phyloP scores from a whole-genome alignment of 2,113 vertebrate species.

The Clarias macrocephalus region DNA sequence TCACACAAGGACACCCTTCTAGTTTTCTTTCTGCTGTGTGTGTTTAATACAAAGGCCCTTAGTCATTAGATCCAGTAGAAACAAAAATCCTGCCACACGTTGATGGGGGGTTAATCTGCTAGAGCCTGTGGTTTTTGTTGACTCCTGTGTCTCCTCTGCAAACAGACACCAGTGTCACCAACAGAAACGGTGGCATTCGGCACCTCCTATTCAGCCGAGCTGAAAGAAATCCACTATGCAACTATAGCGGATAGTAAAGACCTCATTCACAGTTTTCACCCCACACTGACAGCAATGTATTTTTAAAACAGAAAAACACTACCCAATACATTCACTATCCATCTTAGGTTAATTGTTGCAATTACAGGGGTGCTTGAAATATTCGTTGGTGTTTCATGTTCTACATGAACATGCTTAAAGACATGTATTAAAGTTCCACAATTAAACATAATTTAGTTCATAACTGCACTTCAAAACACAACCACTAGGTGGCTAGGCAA shows the following conservation, averaged over 20 bases:
- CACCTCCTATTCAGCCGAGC: constrained; percentile 39
- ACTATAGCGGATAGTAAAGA: neutral
- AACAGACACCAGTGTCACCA: constrained; percentile 15
- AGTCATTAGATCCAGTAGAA: neutral
- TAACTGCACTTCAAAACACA: neutral
- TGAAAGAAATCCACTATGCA: neutral
- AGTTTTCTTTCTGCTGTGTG: neutral
- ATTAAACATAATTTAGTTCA: neutral
- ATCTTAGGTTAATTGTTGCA: neutral
- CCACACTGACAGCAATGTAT: constrained; percentile 1
- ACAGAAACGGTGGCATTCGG: neutral
- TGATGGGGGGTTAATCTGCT: neutral
- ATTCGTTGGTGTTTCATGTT: neutral
- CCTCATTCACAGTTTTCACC: neutral
- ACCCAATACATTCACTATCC: neutral
- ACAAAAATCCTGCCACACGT: neutral
- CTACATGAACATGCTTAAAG: neutral
- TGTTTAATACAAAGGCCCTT: neutral
- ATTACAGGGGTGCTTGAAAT: neutral
- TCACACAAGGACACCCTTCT: neutral
- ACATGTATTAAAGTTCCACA: neutral
- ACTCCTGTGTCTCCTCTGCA: constrained; percentile 41
- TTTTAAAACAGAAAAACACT: constrained; percentile 4
- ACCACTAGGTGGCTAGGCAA: neutral
- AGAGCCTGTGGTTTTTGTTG: constrained; percentile 25